phyloP scores from a whole-genome alignment of 2,888 invertebrate species.

The Alloscopus bannaensis region DNA sequence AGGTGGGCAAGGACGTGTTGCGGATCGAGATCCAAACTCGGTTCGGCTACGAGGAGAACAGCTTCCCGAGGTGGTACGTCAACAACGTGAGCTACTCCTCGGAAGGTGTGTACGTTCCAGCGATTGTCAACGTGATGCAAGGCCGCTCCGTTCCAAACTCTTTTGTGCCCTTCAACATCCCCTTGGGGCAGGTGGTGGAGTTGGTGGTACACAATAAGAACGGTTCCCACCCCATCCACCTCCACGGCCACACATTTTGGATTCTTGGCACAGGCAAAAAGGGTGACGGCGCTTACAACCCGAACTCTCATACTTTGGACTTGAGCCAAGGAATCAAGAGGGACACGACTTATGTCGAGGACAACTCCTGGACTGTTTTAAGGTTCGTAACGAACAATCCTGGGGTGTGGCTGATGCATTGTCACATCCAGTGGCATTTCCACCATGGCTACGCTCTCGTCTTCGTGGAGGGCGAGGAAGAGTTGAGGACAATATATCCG shows the following conservation, averaged over 20 bases:
- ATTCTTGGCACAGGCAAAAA: constrained; percentile 10
- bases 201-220: constrained; percentile 18
- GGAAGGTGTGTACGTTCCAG: neutral
- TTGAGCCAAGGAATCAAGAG: neutral
- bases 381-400: neutral
- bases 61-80: too few species aligned
- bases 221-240: constrained; percentile 3
- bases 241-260: constrained; percentile 24
- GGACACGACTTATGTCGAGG: constrained; percentile 13
- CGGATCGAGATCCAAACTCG: too few species aligned
- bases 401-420: constrained; percentile 13
- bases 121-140: neutral
- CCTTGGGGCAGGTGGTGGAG: constrained; percentile 1
- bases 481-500: too few species aligned
- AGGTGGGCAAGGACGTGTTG: too few species aligned
- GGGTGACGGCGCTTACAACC: constrained; percentile 10
- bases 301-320: neutral
- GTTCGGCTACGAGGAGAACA: too few species aligned
- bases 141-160: neutral
- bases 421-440: too few species aligned
- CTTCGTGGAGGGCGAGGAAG: too few species aligned
- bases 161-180: neutral
- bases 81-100: neutral
- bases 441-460: too few species aligned
- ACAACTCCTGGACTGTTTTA: constrained; percentile 12